A percentile compares a stretch with the other conserved stretches of the same genome.
Evolutionary conservation across 2,888 invertebrate species (phyloP).

Genomic region (Acanthoscelides obtectus): DNA sequence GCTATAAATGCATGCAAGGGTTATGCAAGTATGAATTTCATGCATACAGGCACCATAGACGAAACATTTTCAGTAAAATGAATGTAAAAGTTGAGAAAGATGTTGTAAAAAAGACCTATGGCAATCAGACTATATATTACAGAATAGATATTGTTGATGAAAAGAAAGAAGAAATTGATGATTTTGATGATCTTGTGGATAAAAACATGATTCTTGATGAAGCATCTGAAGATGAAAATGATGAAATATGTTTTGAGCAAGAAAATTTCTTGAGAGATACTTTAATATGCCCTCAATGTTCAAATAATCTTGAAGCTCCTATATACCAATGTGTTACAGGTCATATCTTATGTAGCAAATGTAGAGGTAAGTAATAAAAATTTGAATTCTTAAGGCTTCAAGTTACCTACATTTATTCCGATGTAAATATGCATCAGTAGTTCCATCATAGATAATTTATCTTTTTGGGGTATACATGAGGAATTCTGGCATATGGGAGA

Average conservation of each 20-base stretch:
- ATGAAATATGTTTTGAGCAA: slow-evolving; percentile 1
- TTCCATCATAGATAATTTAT: no score
- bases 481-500: no score
- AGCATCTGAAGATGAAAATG: slow-evolving; percentile 17
- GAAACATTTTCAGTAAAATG: slow-evolving; percentile 15
- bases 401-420: no score
- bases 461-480: no score
- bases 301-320: slow-evolving; percentile 13
- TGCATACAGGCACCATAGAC: slow-evolving; percentile 11
- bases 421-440: no score
- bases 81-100: slow-evolving; percentile 14
- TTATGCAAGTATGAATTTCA: slow-evolving; percentile 15
- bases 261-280: slow-evolving; percentile 5
- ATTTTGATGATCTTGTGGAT: slow-evolving; percentile 14
- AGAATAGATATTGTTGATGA: slow-evolving; percentile 16
- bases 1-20: slow-evolving; percentile 19
- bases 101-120: slow-evolving; percentile 12
- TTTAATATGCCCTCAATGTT: slow-evolving; percentile 5
- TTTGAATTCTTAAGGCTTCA: no score
- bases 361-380: slow-evolving; percentile 14
- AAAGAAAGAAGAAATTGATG: slow-evolving; percentile 12
- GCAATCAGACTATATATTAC: slow-evolving; percentile 5
- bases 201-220: slow-evolving; percentile 20
- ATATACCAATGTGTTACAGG: slow-evolving; percentile 20
- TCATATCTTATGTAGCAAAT: slow-evolving; percentile 19